Evolutionary conservation across 2,113 vertebrate species (phyloP).

Genomic region (Cacatua alba): DNA sequence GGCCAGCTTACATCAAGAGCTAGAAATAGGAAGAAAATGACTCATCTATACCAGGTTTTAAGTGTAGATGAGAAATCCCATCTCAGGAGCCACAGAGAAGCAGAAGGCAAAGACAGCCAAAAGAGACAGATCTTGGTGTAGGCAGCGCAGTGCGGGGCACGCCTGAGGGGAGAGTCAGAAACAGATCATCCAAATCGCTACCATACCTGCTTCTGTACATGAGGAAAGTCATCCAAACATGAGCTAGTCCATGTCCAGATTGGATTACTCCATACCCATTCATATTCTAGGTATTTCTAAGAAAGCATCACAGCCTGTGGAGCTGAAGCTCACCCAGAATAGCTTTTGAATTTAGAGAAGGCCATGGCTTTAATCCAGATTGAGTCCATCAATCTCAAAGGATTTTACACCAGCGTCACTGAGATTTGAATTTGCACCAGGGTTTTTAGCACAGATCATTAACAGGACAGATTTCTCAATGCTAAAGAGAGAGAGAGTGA

Average conservation of each 20-base stretch:
- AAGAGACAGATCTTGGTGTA: background rate
- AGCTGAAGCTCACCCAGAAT: background rate
- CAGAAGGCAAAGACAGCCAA: background rate
- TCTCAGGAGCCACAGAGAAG: background rate
- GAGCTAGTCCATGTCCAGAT: background rate
- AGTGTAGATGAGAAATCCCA: background rate
- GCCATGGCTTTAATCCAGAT: background rate
- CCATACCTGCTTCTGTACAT: background rate
- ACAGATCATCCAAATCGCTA: background rate
- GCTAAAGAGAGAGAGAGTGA: background rate
- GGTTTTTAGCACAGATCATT: background rate
- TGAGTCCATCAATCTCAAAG: accelerated
- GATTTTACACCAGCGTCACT: background rate
- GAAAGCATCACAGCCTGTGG: background rate
- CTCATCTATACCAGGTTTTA: background rate
- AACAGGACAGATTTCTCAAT: background rate
- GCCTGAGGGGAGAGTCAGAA: background rate
- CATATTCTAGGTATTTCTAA: background rate
- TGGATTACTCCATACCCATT: background rate
- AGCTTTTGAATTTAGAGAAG: background rate
- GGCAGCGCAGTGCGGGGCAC: background rate
- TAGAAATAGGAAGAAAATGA: background rate
- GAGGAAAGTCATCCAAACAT: background rate
- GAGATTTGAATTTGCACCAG: background rate
- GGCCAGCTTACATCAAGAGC: background rate